phyloP scores from a whole-genome alignment of 1,140 invertebrate genomes.

The Aleiodes sp. region DNA sequence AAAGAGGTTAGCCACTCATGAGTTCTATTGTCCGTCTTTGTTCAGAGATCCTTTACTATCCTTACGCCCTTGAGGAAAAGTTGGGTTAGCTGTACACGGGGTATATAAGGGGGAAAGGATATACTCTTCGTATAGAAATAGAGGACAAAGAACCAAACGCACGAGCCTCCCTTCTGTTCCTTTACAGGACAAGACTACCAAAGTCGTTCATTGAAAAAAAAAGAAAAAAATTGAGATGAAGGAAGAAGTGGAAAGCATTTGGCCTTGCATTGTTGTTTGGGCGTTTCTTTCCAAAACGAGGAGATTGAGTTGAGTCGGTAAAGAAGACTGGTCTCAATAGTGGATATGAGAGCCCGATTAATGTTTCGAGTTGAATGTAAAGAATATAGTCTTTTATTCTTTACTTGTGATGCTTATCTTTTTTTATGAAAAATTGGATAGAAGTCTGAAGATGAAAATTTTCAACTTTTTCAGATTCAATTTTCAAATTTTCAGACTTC shows the following conservation, averaged over 20 bases:
- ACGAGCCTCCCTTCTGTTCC: slow-evolving; percentile 21
- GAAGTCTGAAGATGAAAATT: too few species aligned
- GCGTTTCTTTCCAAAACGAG: slow-evolving; percentile 15
- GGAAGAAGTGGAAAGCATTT: slow-evolving; percentile 40
- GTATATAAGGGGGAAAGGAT: slow-evolving; percentile 13
- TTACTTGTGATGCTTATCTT: neutral
- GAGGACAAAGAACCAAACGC: neutral
- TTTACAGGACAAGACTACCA: slow-evolving; percentile 10
- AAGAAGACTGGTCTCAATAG: neutral
- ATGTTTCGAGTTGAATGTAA: neutral
- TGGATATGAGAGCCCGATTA: slow-evolving; percentile 18
- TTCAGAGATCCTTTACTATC: neutral
- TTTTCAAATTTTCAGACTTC: too few species aligned
- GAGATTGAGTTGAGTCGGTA: neutral
- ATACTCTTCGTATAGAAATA: neutral
- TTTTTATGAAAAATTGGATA: neutral
- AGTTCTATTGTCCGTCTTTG: slow-evolving; percentile 21
- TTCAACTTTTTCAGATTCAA: neutral
- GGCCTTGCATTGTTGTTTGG: slow-evolving; percentile 27
- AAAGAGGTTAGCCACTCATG: slow-evolving; percentile 34
- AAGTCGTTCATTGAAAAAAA: slow-evolving; percentile 34
- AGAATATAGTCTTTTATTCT: neutral
- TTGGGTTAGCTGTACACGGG: slow-evolving; percentile 26
- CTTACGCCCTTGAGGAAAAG: slow-evolving; percentile 24
- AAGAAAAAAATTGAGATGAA: too few species aligned